A percentile compares a stretch with the other conserved stretches of the same genome.
These are phyloP conservation scores for Drosophila yooni DNA, from an alignment of 2,888 invertebrate genomes.

Conservation along the genomic window DNA sequence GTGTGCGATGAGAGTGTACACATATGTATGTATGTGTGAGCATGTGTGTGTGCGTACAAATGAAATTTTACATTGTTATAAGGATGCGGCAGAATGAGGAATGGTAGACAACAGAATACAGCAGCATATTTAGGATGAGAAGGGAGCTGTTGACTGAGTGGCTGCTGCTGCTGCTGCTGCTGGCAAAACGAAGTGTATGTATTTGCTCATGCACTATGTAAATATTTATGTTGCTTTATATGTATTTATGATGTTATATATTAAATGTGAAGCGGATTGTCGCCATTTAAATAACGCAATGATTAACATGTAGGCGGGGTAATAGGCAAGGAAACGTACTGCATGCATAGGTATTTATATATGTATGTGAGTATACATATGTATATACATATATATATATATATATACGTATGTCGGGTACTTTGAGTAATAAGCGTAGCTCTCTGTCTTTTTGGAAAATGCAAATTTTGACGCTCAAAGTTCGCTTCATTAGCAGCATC, in stretches of 20 bases:
- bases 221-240: conserved; percentile 61
- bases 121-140: background rate
- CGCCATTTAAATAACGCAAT: conserved; percentile 26
- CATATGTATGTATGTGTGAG: conserved; percentile 7
- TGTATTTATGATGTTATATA: conserved; percentile 52
- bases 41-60: conserved; percentile 45
- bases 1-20: background rate
- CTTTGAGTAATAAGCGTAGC: conserved; percentile 2
- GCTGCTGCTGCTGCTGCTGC: conserved; percentile 11
- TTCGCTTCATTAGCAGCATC: conserved; percentile 35
- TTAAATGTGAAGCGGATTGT: conserved; percentile 33
- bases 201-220: conserved; percentile 38
- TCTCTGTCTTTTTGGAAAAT: background rate
- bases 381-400: no score
- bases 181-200: conserved; percentile 55
- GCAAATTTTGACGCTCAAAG: conserved; percentile 3
- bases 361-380: no score
- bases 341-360: background rate
- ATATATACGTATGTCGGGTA: background rate
- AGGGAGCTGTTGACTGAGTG: conserved; percentile 26
- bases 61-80: conserved; percentile 66
- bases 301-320: conserved; percentile 15
- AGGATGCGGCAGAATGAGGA: conserved; percentile 1
- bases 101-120: conserved; percentile 2
- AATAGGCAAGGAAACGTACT: background rate